A percentile compares a stretch with the other conserved stretches of the same genome.
These are phyloP conservation scores for Plemyria rubiginata DNA, from an alignment of 2,888 invertebrate genomes.

Conservation along the genomic window DNA sequence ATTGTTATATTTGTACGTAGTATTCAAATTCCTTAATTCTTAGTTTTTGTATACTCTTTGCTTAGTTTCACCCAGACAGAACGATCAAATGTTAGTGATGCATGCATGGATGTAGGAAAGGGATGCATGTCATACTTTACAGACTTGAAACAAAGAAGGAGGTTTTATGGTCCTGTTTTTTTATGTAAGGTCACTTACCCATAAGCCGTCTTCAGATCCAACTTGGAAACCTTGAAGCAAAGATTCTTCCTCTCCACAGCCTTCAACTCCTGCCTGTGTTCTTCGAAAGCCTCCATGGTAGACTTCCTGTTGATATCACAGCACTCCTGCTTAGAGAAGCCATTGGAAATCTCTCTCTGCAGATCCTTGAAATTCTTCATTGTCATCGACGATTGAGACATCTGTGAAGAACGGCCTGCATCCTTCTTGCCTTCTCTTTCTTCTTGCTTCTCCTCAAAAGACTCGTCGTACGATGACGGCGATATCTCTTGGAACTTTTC, in stretches of 20 bases:
- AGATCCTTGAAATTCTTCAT: conserved; percentile 72
- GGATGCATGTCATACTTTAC: too few species aligned
- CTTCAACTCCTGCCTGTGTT: conserved; percentile 56
- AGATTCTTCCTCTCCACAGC: conserved; percentile 55
- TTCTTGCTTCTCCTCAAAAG: conserved; percentile 38
- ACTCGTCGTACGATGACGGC: conserved; percentile 46
- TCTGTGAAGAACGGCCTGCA: conserved; percentile 44
- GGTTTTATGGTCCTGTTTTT: too few species aligned
- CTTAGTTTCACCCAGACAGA: too few species aligned
- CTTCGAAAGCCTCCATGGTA: conserved; percentile 63
- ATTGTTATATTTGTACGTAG: too few species aligned
- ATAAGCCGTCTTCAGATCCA: conserved; percentile 63
- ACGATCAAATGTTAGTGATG: too few species aligned
- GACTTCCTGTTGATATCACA: conserved; percentile 57
- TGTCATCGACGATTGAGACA: conserved; percentile 51
- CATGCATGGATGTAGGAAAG: too few species aligned
- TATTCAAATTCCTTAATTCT: too few species aligned
- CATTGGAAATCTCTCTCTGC: conserved; percentile 64
- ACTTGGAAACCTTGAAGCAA: conserved; percentile 60
- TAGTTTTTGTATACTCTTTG: too few species aligned
- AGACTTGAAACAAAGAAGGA: too few species aligned
- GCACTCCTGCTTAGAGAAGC: conserved; percentile 67
- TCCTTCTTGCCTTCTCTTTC: conserved; percentile 49
- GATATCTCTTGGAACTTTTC: conserved; percentile 69
- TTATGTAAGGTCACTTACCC: conserved; percentile 56